Conservation (phyloP, 2,888 invertebrate genomes). For the Polyommatus iphigenia region DNA sequence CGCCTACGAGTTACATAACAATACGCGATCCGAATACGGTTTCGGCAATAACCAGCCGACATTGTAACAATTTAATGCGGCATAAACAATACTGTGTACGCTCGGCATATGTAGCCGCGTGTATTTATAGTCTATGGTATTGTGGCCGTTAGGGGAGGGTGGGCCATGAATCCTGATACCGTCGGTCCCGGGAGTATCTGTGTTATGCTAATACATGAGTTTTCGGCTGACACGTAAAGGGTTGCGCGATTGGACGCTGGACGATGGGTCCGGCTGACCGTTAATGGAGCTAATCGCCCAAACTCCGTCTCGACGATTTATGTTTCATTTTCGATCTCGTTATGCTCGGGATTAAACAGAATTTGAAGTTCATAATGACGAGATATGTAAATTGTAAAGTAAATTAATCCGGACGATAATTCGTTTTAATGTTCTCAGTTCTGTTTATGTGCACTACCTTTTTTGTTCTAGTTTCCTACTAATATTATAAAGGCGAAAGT, state of each 20-base stretch:
- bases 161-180: conserved; percentile 78
- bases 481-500: too few species aligned
- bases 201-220: conserved; percentile 38
- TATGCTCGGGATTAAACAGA: conserved; percentile 69
- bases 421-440: conserved; percentile 6
- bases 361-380: conserved; percentile 55
- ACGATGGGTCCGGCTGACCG: conserved; percentile 64
- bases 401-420: not conserved
- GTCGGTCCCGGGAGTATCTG: conserved; percentile 59
- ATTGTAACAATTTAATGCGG: conserved; percentile 78
- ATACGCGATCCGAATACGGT: conserved; percentile 75
- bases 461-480: not conserved
- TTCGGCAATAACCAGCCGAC: conserved; percentile 77
- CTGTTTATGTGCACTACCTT: not conserved
- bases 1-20: conserved; percentile 63
- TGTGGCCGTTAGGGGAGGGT: conserved; percentile 75
- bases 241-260: conserved; percentile 72
- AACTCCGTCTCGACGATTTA: conserved; percentile 74
- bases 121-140: conserved; percentile 78
- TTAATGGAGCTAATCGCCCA: conserved; percentile 77
- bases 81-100: conserved; percentile 77
- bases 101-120: conserved; percentile 66
- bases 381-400: conserved; percentile 70
- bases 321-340: conserved; percentile 80
- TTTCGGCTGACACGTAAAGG: conserved; percentile 55